Evolutionary conservation across 2,113 vertebrate genomes (phyloP), one percentile per base, ranked within the genome.

Genomic region (Alligator sinensis): DNA sequence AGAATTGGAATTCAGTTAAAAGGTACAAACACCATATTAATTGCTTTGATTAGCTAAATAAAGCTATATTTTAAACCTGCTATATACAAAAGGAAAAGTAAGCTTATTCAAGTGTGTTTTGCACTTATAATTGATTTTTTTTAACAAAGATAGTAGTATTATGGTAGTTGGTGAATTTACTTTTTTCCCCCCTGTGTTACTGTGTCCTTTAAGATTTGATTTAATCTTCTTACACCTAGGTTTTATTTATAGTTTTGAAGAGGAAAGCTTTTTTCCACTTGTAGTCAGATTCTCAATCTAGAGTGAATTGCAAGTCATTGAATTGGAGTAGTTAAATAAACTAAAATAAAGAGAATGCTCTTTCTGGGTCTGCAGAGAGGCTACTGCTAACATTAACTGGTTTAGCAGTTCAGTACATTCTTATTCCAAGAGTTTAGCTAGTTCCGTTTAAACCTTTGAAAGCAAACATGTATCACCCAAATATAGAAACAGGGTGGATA

Each of bases 311-410:
- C 47, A 60, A 81, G 19, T 78, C 93, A 34, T 47, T 47, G 47
- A 47, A 47, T 47, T 47, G 47, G 47, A 47, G 47, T 47, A 47
- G 47, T 85, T 94, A 60, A 0, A 47, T 76, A 68, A 83, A 58
- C 68, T 86, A 78, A 80, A 92, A 68, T 86, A 78, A 80, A 91
- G 63, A 4, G 85, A 83, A 13, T 62, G 28, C 19, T 83, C 15
- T 30, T 21, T 27, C 63, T 83, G 21, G 16, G 19, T 22, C 3
- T 59, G 22, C 9, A 81, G 54, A 60, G 54, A 60, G 77, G 21
- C 21, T 74, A 11, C 0, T 0, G 27, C 63, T 89, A 84, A 81
- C 25, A 82, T 58, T 88, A 34, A 86, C 78, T 34, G n/a, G 16
- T 91, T 66, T 91, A 77, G 54, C 24, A 47, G 47, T 5, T 11